These are phyloP conservation scores for Campylomormyrus numenius DNA, from an alignment of 2,113 vertebrate species.

Conservation along the genomic window DNA sequence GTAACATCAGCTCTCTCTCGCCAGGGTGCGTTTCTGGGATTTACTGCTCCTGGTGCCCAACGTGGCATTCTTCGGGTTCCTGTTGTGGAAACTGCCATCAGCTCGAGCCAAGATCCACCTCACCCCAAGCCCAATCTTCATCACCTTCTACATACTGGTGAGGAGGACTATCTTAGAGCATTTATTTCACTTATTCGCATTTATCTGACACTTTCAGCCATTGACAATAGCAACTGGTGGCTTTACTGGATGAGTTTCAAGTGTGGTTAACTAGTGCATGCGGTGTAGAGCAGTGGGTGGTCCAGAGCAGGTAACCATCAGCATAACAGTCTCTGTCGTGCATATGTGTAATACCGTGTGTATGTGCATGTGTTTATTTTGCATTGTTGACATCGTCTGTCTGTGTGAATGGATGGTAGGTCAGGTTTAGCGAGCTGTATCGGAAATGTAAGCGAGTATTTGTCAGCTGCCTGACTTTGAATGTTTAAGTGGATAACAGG, in stretches of 20 bases:
- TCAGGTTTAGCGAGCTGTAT: background rate
- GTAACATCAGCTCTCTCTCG: slow-evolving; percentile 14
- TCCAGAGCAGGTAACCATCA: background rate
- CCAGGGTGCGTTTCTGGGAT: slow-evolving; percentile 94
- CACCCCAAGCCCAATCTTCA: slow-evolving; percentile 92
- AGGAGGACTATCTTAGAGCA: slow-evolving; percentile 29
- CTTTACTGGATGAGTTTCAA: background rate
- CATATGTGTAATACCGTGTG: too few species aligned
- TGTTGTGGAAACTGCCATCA: slow-evolving; percentile 94
- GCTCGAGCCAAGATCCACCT: slow-evolving; percentile 88
- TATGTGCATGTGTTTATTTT: too few species aligned
- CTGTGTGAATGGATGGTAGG: background rate
- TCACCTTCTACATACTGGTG: slow-evolving; percentile 95
- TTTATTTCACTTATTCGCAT: background rate
- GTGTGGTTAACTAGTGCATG: background rate
- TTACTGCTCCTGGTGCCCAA: slow-evolving; percentile 87
- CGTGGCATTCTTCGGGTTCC: slow-evolving; percentile 88
- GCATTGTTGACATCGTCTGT: too few species aligned
- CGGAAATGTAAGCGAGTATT: background rate
- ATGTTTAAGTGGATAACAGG: background rate
- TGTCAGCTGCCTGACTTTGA: background rate
- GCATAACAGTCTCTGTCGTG: background rate
- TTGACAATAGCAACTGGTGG: background rate
- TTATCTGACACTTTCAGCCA: background rate
- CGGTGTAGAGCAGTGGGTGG: background rate